These are phyloP conservation scores for Phoxinus phoxinus DNA, from an alignment of 2,113 vertebrate species.

Conservation along the genomic window DNA sequence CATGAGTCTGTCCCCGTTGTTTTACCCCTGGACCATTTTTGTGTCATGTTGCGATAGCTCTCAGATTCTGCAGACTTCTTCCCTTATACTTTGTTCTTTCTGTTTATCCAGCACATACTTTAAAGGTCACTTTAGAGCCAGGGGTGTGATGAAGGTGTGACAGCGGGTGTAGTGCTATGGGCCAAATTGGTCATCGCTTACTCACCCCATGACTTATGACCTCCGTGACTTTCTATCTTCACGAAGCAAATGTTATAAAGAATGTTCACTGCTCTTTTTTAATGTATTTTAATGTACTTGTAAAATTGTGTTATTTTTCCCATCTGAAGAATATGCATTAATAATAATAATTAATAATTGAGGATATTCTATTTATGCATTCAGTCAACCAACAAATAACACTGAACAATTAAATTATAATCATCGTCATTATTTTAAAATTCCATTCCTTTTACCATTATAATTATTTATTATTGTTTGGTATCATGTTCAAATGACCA, in stretches of 20 bases:
- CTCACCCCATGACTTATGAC: conserved; percentile 4
- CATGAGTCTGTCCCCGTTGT: neutral
- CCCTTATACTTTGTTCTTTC: neutral
- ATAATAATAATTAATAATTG: too few relatives aligned
- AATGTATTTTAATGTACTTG: too few relatives aligned
- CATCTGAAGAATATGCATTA: too few relatives aligned
- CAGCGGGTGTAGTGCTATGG: neutral
- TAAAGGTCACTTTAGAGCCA: neutral
- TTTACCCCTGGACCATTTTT: neutral
- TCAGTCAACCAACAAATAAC: too few relatives aligned
- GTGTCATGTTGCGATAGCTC: neutral
- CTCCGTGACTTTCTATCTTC: neutral
- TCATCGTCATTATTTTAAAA: too few relatives aligned
- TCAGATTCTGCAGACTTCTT: neutral
- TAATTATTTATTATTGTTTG: too few relatives aligned
- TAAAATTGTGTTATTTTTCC: too few relatives aligned
- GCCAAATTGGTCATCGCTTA: neutral
- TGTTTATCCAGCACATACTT: conserved; percentile 1
- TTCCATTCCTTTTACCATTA: too few relatives aligned
- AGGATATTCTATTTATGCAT: too few relatives aligned
- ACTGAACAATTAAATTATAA: too few relatives aligned
- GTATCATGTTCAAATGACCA: too few relatives aligned
- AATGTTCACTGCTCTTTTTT: neutral
- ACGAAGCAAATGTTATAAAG: neutral
- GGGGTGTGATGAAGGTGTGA: conserved; percentile 16